A percentile compares a stretch with the other conserved stretches of the same genome.
Evolutionary conservation across 2,113 vertebrate genomes (phyloP).

Genomic region (Chionomys nivalis): DNA sequence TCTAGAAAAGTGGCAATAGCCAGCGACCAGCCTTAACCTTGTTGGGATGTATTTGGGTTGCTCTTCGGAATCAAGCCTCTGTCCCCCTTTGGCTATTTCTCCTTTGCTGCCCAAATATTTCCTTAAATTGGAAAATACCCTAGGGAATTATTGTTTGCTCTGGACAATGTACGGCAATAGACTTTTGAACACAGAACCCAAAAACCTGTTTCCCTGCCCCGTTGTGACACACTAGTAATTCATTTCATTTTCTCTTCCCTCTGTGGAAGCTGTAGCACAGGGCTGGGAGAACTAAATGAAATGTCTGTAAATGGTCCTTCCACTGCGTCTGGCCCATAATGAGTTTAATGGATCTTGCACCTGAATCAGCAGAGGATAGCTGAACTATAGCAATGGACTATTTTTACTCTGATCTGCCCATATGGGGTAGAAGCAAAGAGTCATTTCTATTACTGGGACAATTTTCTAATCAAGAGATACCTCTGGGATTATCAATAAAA

Average conservation of each 20-base stretch:
- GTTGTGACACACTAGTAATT: not conserved
- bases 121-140: not conserved
- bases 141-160: not conserved
- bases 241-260: not conserved
- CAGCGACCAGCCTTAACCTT: not conserved
- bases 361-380: constrained; percentile 56
- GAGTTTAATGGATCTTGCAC: constrained; percentile 54
- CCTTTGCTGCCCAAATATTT: not conserved
- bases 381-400: constrained; percentile 33
- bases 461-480: constrained; percentile 61
- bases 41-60: not conserved
- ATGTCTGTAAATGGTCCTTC: constrained; percentile 19
- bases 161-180: not conserved
- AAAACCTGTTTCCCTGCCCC: not conserved
- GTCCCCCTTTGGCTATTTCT: not conserved
- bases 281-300: constrained; percentile 44
- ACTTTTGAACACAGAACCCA: not conserved
- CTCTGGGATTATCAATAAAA: constrained; percentile 58
- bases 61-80: not conserved
- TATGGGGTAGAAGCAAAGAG: constrained; percentile 22
- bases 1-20: not conserved
- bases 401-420: constrained; percentile 51
- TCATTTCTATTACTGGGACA: constrained; percentile 53
- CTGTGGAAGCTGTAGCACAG: not conserved
- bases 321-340: not conserved